Evolutionary conservation across 37 sponge, comb jelly and placozoan species (phyloP), one percentile per base, ranked within the genome.

Genomic region (Halisarca cf. caerulea): DNA sequence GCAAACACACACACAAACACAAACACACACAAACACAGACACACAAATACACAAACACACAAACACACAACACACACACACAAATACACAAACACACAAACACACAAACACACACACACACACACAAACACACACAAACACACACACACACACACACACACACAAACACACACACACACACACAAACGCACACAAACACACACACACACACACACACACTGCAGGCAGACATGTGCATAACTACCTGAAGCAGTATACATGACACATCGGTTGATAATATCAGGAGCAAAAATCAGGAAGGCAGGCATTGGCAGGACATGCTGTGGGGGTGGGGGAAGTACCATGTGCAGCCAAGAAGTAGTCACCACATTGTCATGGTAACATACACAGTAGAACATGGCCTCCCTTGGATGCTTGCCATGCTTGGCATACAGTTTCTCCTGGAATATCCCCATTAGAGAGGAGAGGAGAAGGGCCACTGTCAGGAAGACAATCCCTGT

Each of bases 381-480:
- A 37, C 92, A 94, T 71, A 95, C 95, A 61, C 86, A 86, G 78
- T 89, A 96, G 45, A 94, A 95, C 94, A 98, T 92, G 28, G 94
- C 96, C 42, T 98, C 99, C n/a, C 89, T 74, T 1, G 94, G 87
- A 32, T 96, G 83, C 73, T 96, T 96, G 6, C 99, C 99, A 86
- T 91, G 86, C 18, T 90, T 88, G 4, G 54, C 28, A 36, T 91
- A 93, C 43, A 95, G 59, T 79, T 81, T 75, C 85, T 97, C 98
- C 92, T 90, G 77, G 54, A 82, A 91, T 30, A 96, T 86, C 0
- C 98, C 98, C 90, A 95, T 77, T 17, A 78, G 30, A 28, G 98
- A 89, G 44, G 95, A 92, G 5, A 74, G 58, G 47, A 97, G 61
- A 55, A 97, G 64, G 0, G 95, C 91, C 55, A 80, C 58, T 24